Evolutionary conservation across 2,888 invertebrate species (phyloP).

Genomic region (Drosophila sordidula): DNA sequence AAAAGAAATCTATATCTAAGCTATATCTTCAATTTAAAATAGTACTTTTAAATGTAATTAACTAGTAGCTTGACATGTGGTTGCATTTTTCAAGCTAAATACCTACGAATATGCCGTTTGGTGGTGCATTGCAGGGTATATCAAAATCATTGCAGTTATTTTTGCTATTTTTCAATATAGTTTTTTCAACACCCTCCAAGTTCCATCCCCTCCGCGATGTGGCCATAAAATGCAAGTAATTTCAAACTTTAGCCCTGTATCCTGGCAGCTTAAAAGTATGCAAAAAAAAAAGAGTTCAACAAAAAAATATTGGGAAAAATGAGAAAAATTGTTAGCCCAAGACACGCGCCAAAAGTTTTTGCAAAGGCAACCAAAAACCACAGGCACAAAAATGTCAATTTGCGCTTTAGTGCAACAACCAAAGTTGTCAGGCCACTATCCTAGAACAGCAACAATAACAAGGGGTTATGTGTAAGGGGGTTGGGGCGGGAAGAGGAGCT

Average conservation of each 20-base stretch:
- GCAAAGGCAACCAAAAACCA: conserved; percentile 48
- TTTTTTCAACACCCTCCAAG: conserved; percentile 27
- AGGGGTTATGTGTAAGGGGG: neutral
- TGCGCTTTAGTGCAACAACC: conserved; percentile 67
- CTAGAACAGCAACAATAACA: conserved; percentile 16
- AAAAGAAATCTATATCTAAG: too few species aligned
- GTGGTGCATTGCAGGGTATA: conserved; percentile 1
- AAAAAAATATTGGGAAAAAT: neutral
- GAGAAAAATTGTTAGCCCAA: conserved; percentile 65
- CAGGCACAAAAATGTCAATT: conserved; percentile 79
- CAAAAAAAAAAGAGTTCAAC: conserved; percentile 22
- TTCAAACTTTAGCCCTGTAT: conserved; percentile 63
- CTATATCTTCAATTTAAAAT: too few species aligned
- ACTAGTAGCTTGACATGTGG: too few species aligned
- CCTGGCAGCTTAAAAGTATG: conserved; percentile 61
- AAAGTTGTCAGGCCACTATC: conserved; percentile 43
- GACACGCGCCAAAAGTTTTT: conserved; percentile 69
- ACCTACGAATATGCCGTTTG: too few species aligned
- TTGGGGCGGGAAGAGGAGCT: too few species aligned
- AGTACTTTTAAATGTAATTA: too few species aligned
- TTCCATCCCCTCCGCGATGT: neutral
- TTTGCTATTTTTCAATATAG: conserved; percentile 55
- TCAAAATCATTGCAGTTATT: conserved; percentile 26
- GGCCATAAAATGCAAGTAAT: conserved; percentile 73
- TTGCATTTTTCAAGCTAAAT: too few species aligned